Evolutionary conservation across 2,797 vertebrate species (phyloP), one percentile per base, ranked within the genome.

Genomic region (Artibeus lituratus): DNA sequence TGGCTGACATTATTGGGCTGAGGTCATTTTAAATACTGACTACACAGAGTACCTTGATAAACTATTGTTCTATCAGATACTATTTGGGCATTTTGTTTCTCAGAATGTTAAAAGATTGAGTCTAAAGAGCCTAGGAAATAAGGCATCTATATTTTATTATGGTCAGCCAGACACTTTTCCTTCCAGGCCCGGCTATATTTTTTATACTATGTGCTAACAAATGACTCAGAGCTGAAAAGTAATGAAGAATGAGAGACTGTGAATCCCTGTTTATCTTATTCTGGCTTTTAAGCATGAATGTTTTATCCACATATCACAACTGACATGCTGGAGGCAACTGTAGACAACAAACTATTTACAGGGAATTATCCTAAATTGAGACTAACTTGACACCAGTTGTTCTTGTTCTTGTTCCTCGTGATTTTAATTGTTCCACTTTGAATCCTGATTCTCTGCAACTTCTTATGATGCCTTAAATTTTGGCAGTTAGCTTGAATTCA

Each of bases 121-220:
- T 91, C 9, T 76, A 10, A 90, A 83, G 87, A 76, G 2, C 8
- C 53, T 80, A 7, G 26, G 4, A 32, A 83, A 21, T 73, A 80
- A 90, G 29, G 26, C 26, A 92, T 73, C 69, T 76, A 3, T 86
- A 90, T 88, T 94, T 92, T 82, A 73, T 96, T 90, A 53, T 24
- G 84, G 32, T 88, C 14, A 74, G 5, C 80, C 26, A 88, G 39
- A 92, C 55, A 76, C 24, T n/a, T 85, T 87, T 74, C 6, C 15
- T 94, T 77, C 49, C 12, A 80, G 39, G 2, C 18, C 57, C 76
- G 44, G 12, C 22, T 55, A 4, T 44, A 67, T 85, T 88, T 88
- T 89, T 92, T 87, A 29, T 82, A 55, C 47, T 42, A 44, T 90
- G 87, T 82, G 11, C 49, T 94, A 44, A 87, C 22, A 69, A 87